Evolutionary conservation across 2,888 invertebrate genomes (phyloP).

Genomic region (Leptothorax acervorum): DNA sequence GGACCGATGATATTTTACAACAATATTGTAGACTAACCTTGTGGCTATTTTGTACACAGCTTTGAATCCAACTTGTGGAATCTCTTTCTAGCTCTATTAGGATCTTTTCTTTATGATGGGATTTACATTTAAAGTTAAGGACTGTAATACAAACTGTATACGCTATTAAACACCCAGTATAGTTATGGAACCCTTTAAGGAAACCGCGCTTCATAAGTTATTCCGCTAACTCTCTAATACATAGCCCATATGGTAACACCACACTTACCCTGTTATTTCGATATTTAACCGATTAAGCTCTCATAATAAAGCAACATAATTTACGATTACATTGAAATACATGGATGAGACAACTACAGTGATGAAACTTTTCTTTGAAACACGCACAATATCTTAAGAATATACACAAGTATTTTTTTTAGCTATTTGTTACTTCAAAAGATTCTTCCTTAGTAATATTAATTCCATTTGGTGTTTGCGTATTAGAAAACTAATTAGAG

Average conservation of each 20-base stretch:
- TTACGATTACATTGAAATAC: conserved; percentile 35
- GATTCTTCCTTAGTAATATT: neutral
- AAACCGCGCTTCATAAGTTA: conserved; percentile 62
- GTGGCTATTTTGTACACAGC: conserved; percentile 68
- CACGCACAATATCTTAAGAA: conserved; percentile 11
- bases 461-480: conserved; percentile 3
- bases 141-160: conserved; percentile 60
- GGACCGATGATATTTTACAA: conserved; percentile 31
- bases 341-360: conserved; percentile 10
- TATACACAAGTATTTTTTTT: neutral
- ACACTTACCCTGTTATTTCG: conserved; percentile 62
- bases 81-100: conserved; percentile 68
- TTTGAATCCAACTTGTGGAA: conserved; percentile 74
- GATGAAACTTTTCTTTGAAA: conserved; percentile 5
- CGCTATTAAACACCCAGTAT: conserved; percentile 48
- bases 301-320: conserved; percentile 28
- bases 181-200: conserved; percentile 56
- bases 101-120: conserved; percentile 55
- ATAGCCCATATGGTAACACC: conserved; percentile 67
- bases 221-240: conserved; percentile 59
- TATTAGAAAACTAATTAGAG: conserved; percentile 20
- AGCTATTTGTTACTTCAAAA: neutral
- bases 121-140: conserved; percentile 53
- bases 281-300: conserved; percentile 28
- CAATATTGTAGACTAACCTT: conserved; percentile 79